Evolutionary conservation across 35 echinoderm and acorn worm species (phyloP).

Genomic region (Diadema setosum): DNA sequence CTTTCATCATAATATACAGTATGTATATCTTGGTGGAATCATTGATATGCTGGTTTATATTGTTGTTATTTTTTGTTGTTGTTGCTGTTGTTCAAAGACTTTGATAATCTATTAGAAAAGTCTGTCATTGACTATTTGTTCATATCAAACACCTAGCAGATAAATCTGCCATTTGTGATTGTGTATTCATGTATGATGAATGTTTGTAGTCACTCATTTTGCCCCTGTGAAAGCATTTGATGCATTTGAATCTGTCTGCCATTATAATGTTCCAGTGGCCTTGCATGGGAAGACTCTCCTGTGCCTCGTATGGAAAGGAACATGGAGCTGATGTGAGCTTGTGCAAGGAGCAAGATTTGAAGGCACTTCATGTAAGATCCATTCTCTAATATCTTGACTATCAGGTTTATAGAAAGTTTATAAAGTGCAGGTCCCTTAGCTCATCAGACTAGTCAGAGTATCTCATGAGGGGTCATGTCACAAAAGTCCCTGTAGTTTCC

Average conservation of each 20-base stretch:
- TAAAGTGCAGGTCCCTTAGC: neutral
- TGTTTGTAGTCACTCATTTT: neutral
- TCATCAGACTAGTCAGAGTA: neutral
- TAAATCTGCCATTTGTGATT: neutral
- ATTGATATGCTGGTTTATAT: neutral
- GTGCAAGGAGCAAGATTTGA: conserved; percentile 13
- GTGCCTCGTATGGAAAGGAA: neutral
- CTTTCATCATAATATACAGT: neutral
- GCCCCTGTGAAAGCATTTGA: neutral
- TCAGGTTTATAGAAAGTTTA: neutral
- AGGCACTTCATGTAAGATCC: conserved; percentile 53
- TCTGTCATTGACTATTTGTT: neutral
- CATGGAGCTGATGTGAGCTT: neutral
- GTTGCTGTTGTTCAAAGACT: neutral
- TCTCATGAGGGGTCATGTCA: neutral
- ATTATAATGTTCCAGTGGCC: conserved; percentile 51
- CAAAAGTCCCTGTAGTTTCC: neutral
- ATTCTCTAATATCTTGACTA: neutral
- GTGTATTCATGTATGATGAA: neutral
- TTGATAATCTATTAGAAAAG: neutral
- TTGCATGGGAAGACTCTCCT: neutral
- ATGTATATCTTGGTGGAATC: neutral
- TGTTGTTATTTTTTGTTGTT: neutral
- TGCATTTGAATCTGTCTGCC: neutral
- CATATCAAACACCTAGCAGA: neutral